Base-by-base conservation (phyloP, 2,888 invertebrate genomes). In the Corbicula japonica region DNA sequence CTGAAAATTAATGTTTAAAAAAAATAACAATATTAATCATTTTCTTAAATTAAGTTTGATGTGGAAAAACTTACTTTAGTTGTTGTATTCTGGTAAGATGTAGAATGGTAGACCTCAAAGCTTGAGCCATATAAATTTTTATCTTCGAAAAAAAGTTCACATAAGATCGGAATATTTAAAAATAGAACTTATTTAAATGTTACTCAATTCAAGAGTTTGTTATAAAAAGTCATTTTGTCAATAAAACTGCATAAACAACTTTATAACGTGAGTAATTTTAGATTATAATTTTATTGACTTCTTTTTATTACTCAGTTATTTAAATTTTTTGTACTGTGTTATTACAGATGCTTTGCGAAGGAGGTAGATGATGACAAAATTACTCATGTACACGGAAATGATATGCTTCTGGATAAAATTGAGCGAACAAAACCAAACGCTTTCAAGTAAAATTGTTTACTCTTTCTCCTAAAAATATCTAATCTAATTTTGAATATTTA, bases 331-430 rank as follows among this genome's bases (percentile, higher is more conserved):
- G 41, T 41, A 15, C 15, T 50, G 2, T 41, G 41, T 1, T 41
- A 18, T 62, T 54, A 2, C 34, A 72, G 72, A 4, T 72, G 72
- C 28, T 72, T 72, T 32, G 18, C 38, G 21, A 72, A 72, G 28
- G 34, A 62, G 32, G 41, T 32, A 10, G 72, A 46, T 38, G 32
- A 52, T n/a, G 23, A 21, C 52, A 12, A 26, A 32, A 23, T n/a
- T 35, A 63, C 41, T 54, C 66, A 66, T 52, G 15, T 6, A 18
- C 30, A 26, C 8, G 54, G 28, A 5, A 30, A 54, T 21, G 54
- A 44, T 5, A 66, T 66, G 18, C 35, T 30, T 35, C 6, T 66
- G n/a, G 66, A 66, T 10, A 54, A 38, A 30, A 62, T 72, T 2
- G 72, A 72, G 32, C 44, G 32, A n/a, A 54, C 30, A 6, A 63